These are phyloP conservation scores for Melinaea marsaeus DNA, from an alignment of 2,888 invertebrate species.

Conservation along the genomic window DNA sequence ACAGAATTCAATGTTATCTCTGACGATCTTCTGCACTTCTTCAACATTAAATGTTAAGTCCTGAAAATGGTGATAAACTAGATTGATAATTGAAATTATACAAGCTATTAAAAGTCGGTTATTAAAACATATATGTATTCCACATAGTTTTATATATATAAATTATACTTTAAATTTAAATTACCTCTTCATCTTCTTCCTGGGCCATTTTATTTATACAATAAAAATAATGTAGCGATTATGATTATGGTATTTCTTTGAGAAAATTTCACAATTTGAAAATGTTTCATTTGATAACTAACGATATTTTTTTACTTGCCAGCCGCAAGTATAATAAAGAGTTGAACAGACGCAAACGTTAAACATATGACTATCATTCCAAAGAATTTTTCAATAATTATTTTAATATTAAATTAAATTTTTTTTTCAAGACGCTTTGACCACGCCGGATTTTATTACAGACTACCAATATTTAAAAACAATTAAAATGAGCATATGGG, in stretches of 20 bases:
- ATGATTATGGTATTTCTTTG: not conserved
- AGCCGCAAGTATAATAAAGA: too few species aligned
- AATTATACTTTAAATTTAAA: not conserved
- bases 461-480: too few species aligned
- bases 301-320: too few species aligned
- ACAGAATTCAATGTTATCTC: slow-evolving; percentile 85
- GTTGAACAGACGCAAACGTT: too few species aligned
- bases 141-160: not conserved
- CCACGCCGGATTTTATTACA: too few species aligned
- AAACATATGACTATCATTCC: too few species aligned
- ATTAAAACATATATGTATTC: not conserved
- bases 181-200: slow-evolving; percentile 53
- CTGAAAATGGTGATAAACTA: slow-evolving; percentile 34
- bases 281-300: too few species aligned
- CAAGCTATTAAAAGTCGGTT: not conserved
- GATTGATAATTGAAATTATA: not conserved
- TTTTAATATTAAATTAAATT: too few species aligned
- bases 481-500: too few species aligned
- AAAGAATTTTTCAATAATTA: too few species aligned
- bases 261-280: not conserved
- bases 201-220: slow-evolving; percentile 36
- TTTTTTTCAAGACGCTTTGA: too few species aligned
- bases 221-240: not conserved
- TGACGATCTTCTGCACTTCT: slow-evolving; percentile 85
- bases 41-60: slow-evolving; percentile 81